These are phyloP conservation scores for Andrena marginata DNA, from an alignment of 2,888 invertebrate genomes.

Conservation along the genomic window DNA sequence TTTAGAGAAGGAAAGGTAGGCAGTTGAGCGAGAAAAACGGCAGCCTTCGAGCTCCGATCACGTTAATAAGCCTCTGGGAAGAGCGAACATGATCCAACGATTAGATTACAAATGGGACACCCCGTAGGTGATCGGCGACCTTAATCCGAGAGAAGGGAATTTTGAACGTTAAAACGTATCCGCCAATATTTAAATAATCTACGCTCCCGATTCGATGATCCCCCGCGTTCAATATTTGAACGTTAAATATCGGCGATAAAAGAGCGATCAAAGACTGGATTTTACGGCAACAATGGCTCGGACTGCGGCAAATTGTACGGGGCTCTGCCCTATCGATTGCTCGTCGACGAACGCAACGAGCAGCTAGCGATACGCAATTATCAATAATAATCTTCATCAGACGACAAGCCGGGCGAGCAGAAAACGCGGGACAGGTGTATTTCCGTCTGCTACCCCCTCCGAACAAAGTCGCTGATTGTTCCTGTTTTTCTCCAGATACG, in stretches of 20 bases:
- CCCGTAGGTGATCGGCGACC: too few relatives aligned
- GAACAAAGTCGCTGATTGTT: slow-evolving; percentile 15
- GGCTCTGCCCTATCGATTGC: slow-evolving; percentile 17
- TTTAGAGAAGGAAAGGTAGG: too few relatives aligned
- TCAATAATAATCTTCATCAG: slow-evolving; percentile 21
- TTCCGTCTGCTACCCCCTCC: slow-evolving; percentile 8
- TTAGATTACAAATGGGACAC: background rate
- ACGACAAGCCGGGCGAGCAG: slow-evolving; percentile 5
- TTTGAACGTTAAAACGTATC: background rate
- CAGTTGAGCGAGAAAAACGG: too few relatives aligned
- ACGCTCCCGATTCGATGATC: background rate
- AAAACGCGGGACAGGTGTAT: background rate
- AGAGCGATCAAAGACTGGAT: background rate
- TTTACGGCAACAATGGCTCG: background rate
- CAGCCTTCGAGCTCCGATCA: too few relatives aligned
- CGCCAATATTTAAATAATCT: background rate
- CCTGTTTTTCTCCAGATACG: background rate
- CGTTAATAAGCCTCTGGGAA: too few relatives aligned
- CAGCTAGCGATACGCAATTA: slow-evolving; percentile 31
- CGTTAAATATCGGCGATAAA: slow-evolving; percentile 15
- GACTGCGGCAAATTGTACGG: background rate
- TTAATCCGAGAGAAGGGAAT: background rate
- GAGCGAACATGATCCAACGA: too few relatives aligned
- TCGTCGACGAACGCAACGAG: background rate
- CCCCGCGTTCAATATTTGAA: slow-evolving; percentile 8